Evolutionary conservation across 2,888 invertebrate species (phyloP), one percentile per base, ranked within the genome.

Genomic region (Amitus sp.): DNA sequence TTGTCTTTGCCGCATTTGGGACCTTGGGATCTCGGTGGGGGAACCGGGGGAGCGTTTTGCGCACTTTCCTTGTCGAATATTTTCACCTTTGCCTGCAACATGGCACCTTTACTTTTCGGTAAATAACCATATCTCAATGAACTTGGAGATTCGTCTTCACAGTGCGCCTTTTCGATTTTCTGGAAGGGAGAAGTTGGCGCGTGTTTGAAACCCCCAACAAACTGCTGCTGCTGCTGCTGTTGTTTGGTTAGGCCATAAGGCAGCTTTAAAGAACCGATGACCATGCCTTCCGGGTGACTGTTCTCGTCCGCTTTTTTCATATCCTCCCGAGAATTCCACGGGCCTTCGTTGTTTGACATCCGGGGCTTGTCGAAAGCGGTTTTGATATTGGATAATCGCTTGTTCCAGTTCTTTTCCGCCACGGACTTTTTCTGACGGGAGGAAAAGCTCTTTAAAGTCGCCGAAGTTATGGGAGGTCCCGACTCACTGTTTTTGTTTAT

Each of bases 371-470:
- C 94, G 76, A 95, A 95, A 0, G 89, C 86, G 30, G 91, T 90
- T 79, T 93, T 94, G 28, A 95, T 90, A 70, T 91, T 90, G 0
- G 92, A 92, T 76, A 95, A 95, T 63, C 93, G 87, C 73, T 85
- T 92, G 71, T 88, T 91, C 94, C 95, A 95, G 72, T 92, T 91
- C 30, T 88, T 71, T 37, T 82, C 79, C 0, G 75, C 70, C 1
- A 72, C 47, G 0, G 74, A 66, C 43, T 68, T 60, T 0, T 66
- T 54, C 23, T 77, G 75, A 7, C 70, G 50, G 42, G 74, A 75
- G 20, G 73, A 74, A 15, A 79, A 77, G 10, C 71, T 72, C 40
- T 75, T 77, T 59, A 76, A 79, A 0, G 79, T 75, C 4, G 66
- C 51, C 10, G 65, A 63, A 0, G 67, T 55, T 4, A 37, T 47